A percentile compares a stretch with the other conserved stretches of the same genome.
phyloP scores from a whole-genome alignment of 2,888 invertebrate species.

The Falcaria lacertinaria region DNA sequence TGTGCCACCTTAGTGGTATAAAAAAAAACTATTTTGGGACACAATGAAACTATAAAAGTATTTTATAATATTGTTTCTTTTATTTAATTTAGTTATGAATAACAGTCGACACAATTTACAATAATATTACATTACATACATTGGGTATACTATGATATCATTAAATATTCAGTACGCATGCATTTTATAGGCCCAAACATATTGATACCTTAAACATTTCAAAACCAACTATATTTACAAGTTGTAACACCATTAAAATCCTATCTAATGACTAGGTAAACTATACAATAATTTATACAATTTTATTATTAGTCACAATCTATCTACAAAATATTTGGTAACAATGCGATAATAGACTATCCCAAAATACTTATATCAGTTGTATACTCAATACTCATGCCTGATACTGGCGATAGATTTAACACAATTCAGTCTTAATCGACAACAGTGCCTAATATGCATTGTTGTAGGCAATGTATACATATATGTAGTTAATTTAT shows the following conservation, averaged over 20 bases:
- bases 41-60: conserved; percentile 24
- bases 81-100: conserved; percentile 52
- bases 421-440: conserved; percentile 68
- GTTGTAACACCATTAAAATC: conserved; percentile 50
- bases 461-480: conserved; percentile 15
- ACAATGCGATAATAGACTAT: conserved; percentile 75
- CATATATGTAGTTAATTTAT: conserved; percentile 34
- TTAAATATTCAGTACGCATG: conserved; percentile 12
- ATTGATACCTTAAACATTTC: conserved; percentile 31
- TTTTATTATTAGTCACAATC: conserved; percentile 46
- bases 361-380: conserved; percentile 67
- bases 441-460: conserved; percentile 32
- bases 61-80: conserved; percentile 43
- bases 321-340: conserved; percentile 78
- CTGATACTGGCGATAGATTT: conserved; percentile 65
- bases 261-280: conserved; percentile 76
- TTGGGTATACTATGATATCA: conserved; percentile 33
- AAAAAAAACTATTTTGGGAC: too few relatives aligned
- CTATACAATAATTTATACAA: conserved; percentile 58
- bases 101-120: conserved; percentile 56
- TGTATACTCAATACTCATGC: conserved; percentile 34
- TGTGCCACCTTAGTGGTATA: too few relatives aligned
- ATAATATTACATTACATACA: conserved; percentile 38
- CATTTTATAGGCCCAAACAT: conserved; percentile 9
- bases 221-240: conserved; percentile 36